A percentile compares a stretch with the other conserved stretches of the same genome.
phyloP scores from a whole-genome alignment of 2,113 vertebrate species.

The Ploceus nigricollis region DNA sequence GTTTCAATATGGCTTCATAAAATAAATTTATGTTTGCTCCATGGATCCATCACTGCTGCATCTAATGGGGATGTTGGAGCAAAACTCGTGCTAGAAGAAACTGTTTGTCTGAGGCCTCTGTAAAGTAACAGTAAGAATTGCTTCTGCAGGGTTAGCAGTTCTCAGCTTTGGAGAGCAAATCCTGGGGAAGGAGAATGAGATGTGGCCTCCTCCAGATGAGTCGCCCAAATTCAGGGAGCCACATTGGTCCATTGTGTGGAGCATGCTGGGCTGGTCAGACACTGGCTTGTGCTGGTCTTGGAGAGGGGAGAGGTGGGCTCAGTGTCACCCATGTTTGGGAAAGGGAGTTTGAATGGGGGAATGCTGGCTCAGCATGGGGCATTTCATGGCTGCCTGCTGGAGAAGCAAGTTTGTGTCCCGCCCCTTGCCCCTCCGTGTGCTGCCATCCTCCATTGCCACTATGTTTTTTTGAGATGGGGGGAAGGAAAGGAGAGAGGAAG shows the following conservation, averaged over 20 bases:
- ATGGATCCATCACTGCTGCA: neutral
- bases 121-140: neutral
- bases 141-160: neutral
- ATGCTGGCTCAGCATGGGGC: neutral
- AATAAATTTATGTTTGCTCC: neutral
- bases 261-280: neutral
- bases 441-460: neutral
- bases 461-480: neutral
- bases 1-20: neutral
- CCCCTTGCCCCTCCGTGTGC: neutral
- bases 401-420: neutral
- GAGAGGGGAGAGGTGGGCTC: neutral
- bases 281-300: neutral
- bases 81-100: neutral
- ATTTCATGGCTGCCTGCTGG: neutral
- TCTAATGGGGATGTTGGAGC: neutral
- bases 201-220: neutral
- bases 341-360: neutral
- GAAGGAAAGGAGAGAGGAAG: neutral
- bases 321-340: neutral
- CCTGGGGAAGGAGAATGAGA: neutral
- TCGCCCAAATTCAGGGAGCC: neutral
- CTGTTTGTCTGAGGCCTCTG: neutral
- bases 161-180: neutral
- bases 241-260: neutral